A percentile compares a stretch with the other conserved stretches of the same genome.
Evolutionary conservation across 2,113 vertebrate species (phyloP).

Genomic region (Corydoras maculifer): DNA sequence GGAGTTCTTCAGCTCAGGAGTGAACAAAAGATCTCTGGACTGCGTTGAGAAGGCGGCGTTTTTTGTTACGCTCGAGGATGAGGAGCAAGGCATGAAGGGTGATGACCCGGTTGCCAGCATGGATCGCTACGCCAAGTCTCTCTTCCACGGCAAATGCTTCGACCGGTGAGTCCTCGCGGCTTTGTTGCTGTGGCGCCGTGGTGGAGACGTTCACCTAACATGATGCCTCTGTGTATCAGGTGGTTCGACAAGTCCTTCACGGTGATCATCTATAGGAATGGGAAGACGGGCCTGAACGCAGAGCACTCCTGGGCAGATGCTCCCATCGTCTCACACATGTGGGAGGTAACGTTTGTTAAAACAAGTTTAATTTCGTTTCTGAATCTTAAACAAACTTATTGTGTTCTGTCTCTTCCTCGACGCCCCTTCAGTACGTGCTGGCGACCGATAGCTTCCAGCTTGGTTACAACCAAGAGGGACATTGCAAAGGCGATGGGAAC

Average conservation of each 20-base stretch:
- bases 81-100: slow-evolving; percentile 68
- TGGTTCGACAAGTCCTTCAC: slow-evolving; percentile 90
- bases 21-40: slow-evolving; percentile 70
- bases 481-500: slow-evolving; percentile 80
- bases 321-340: slow-evolving; percentile 77
- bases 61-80: slow-evolving; percentile 76
- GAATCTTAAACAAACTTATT: too few species aligned
- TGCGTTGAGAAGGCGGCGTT: slow-evolving; percentile 79
- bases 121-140: slow-evolving; percentile 73
- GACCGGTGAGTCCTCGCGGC: slow-evolving; percentile 66
- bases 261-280: slow-evolving; percentile 75
- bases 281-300: slow-evolving; percentile 77
- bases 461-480: slow-evolving; percentile 82
- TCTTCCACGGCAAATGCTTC: slow-evolving; percentile 79
- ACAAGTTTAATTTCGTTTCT: too few species aligned
- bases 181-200: neutral
- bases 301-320: slow-evolving; percentile 86
- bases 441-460: slow-evolving; percentile 79
- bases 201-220: too few species aligned
- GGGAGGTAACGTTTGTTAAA: slow-evolving; percentile 67
- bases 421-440: slow-evolving; percentile 69
- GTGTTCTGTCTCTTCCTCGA: neutral
- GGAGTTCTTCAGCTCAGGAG: slow-evolving; percentile 64
- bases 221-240: slow-evolving; percentile 50
- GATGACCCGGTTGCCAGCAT: slow-evolving; percentile 67